Conservation (phyloP, 1,140 invertebrate genomes). For the Diachasmimorpha longicaudata region DNA sequence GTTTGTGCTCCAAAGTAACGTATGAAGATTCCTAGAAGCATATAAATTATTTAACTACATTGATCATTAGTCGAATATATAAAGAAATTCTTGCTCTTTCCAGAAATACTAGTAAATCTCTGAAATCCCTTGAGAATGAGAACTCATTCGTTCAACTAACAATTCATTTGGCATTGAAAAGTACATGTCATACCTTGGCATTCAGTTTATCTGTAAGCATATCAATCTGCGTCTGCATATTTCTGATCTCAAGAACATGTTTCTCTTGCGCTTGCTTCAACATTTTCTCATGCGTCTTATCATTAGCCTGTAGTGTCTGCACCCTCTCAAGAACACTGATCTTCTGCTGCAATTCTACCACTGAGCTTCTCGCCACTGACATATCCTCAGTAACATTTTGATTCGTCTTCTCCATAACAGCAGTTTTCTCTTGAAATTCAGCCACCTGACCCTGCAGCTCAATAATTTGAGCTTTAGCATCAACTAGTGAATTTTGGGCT, state of each 20-base stretch:
- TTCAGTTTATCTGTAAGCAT: constrained; percentile 46
- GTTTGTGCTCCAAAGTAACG: constrained; percentile 46
- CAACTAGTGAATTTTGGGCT: constrained; percentile 47
- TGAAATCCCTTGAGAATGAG: constrained; percentile 36
- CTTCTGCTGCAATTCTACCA: constrained; percentile 52
- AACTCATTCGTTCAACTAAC: constrained; percentile 40
- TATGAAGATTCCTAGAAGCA: constrained; percentile 42
- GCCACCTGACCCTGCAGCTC: constrained; percentile 45
- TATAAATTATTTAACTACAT: constrained; percentile 17
- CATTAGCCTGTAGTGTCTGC: constrained; percentile 45
- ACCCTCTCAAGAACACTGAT: constrained; percentile 47
- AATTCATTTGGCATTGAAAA: too few species aligned
- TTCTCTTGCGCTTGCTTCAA: constrained; percentile 54
- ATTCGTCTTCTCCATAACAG: constrained; percentile 49
- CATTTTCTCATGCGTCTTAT: constrained; percentile 51
- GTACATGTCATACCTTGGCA: constrained; percentile 42
- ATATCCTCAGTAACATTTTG: constrained; percentile 51
- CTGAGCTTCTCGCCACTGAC: constrained; percentile 38
- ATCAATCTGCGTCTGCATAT: constrained; percentile 55
- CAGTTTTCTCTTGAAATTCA: constrained; percentile 46
- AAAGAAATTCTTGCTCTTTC: constrained; percentile 15
- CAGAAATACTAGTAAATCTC: constrained; percentile 34
- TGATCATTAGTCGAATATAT: constrained; percentile 18
- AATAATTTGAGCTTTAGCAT: constrained; percentile 52
- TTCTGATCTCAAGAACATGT: constrained; percentile 48